Evolutionary conservation across 1,140 invertebrate species (phyloP), one percentile per base, ranked within the genome.

Genomic region (Muscidifurax raptorellus): DNA sequence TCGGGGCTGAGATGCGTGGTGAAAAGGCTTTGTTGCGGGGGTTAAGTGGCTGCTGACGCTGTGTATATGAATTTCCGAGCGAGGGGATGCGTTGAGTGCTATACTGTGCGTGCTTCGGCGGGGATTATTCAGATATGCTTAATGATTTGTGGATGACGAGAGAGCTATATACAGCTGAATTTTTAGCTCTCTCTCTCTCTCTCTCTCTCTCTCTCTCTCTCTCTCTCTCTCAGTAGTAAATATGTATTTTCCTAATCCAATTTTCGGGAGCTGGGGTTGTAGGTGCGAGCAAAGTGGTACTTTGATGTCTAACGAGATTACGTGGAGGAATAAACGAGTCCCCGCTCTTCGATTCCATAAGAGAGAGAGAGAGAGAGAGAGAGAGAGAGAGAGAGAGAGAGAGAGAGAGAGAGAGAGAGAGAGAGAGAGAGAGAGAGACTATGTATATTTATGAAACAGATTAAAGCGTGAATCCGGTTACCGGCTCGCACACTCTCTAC

Each of bases 241-340:
- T 59, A 59, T 59, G 52, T 59, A 59, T 59, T 59, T 59, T 59
- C 52, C n/a, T 59, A n/a, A 59, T 59, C 52, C 52, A 59, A 59
- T 59, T 59, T 59, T 59, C 22, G 52, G 52, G 22, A n/a, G n/a
- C n/a, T n/a, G n/a, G 22, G 22, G 18, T 7, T n/a, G 18, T 22
- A 18, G 2, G 15, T 18, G 52, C 18, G 52, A 22, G 22, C 52
- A 22, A 59, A 59, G 52, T 59, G 52, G 52, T 18, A 59, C 52
- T 59, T 59, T 59, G 18, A 59, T n/a, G 52, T 4, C 52, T 59
- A 59, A 59, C 22, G 52, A 59, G 52, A 59, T 59, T n/a, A 59
- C 52, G 52, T 1, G 22, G 52, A 59, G 18, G 52, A 59, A n/a
- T 22, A 59, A 59, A 59, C 52, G 22, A 59, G 52, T 59, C 18